Conservation (phyloP, 1,140 invertebrate genomes). For the Zelostemma sp. region DNA sequence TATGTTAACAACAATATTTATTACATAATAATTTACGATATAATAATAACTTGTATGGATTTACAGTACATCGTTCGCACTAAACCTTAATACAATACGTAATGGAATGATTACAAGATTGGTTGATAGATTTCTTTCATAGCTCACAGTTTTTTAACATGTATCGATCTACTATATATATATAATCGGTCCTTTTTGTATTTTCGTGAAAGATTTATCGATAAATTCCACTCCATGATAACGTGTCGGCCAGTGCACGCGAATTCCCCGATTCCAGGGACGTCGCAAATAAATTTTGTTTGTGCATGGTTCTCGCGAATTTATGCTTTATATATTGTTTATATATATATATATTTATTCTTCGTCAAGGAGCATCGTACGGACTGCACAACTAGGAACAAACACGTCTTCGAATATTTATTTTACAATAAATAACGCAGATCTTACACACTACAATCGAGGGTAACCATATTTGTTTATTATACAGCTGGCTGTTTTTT, state of each 20-base stretch:
- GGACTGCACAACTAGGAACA: constrained; percentile 49
- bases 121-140: constrained; percentile 58
- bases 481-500: constrained; percentile 13
- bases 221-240: constrained; percentile 33
- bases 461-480: constrained; percentile 17
- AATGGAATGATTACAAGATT: constrained; percentile 69
- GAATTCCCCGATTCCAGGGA: constrained; percentile 25
- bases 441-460: constrained; percentile 29
- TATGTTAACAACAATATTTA: constrained; percentile 72
- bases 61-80: constrained; percentile 68
- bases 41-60: constrained; percentile 70
- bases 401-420: constrained; percentile 41
- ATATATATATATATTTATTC: constrained; percentile 36
- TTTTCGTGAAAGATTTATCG: constrained; percentile 12
- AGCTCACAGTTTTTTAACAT: constrained; percentile 24
- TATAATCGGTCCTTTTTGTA: constrained; percentile 33
- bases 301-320: constrained; percentile 43
- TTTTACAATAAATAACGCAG: constrained; percentile 34
- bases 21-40: constrained; percentile 70
- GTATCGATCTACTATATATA: constrained; percentile 44
- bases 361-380: constrained; percentile 39
- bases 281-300: constrained; percentile 29
- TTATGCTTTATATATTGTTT: constrained; percentile 35
- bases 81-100: constrained; percentile 65
- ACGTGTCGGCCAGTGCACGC: constrained; percentile 33